Conservation (phyloP, 2,797 vertebrate genomes). For the Acanthis flammea region DNA sequence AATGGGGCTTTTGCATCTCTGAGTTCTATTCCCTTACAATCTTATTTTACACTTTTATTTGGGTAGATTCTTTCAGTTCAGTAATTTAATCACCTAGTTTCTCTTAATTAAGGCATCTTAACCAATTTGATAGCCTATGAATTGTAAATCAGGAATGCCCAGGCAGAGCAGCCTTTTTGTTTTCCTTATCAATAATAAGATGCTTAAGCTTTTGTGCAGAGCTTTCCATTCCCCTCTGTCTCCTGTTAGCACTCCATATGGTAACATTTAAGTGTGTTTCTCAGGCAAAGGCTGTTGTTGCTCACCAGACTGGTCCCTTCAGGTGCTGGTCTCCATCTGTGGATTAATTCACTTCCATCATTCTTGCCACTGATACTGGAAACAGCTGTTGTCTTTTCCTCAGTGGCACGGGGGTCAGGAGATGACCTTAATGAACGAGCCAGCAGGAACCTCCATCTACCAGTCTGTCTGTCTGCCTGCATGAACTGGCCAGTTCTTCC, state of each 20-base stretch:
- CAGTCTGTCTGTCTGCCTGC: slow-evolving; percentile 4
- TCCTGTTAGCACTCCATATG: slow-evolving; percentile 62
- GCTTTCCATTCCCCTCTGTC: slow-evolving; percentile 46
- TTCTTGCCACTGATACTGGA: slow-evolving; percentile 47
- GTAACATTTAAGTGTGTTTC: slow-evolving; percentile 51
- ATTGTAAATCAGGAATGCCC: background rate
- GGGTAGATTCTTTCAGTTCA: background rate
- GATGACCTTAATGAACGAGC: slow-evolving; percentile 57
- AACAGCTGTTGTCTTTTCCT: slow-evolving; percentile 69
- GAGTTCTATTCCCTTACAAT: background rate
- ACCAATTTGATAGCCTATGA: background rate
- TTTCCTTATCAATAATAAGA: slow-evolving; percentile 27
- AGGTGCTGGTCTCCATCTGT: slow-evolving; percentile 66
- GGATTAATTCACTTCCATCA: slow-evolving; percentile 63
- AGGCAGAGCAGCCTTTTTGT: slow-evolving; percentile 11
- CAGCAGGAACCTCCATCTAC: background rate
- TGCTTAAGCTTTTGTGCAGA: slow-evolving; percentile 39
- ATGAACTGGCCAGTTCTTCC: background rate
- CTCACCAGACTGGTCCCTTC: slow-evolving; percentile 57
- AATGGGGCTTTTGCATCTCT: slow-evolving; percentile 5
- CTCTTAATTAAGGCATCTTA: background rate
- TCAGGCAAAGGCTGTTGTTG: slow-evolving; percentile 21
- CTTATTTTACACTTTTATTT: background rate
- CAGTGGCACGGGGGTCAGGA: slow-evolving; percentile 22
- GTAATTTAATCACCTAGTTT: background rate